A percentile compares a stretch with the other conserved stretches of the same genome.
Evolutionary conservation across 2,888 invertebrate genomes (phyloP).

Genomic region (Sepioteuthis lessoniana): DNA sequence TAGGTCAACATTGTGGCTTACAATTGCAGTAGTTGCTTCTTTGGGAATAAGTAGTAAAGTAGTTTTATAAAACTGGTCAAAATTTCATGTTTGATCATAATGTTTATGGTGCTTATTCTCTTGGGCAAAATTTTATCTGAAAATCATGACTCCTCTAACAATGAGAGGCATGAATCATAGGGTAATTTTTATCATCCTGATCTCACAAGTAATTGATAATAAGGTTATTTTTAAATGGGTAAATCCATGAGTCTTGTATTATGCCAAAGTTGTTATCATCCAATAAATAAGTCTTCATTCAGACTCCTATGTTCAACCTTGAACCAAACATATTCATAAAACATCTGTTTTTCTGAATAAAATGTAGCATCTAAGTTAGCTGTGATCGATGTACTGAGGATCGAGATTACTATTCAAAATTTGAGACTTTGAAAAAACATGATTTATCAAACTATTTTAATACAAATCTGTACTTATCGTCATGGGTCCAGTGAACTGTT

Average conservation of each 20-base stretch:
- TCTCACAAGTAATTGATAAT: neutral
- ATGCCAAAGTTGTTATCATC: neutral
- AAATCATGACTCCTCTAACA: neutral
- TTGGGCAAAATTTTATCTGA: neutral
- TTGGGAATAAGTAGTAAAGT: no score
- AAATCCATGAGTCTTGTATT: neutral
- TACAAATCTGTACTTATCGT: no score
- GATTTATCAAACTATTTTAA: no score
- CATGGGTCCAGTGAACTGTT: no score
- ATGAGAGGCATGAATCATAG: neutral
- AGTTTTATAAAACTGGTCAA: no score
- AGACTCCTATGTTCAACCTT: neutral
- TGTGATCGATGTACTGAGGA: no score
- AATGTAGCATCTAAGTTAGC: neutral
- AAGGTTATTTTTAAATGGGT: neutral
- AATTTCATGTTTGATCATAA: neutral
- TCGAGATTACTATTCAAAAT: no score
- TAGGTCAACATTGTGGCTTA: no score
- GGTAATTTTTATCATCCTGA: neutral
- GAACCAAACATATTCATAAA: neutral
- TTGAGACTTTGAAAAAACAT: no score
- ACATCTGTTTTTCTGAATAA: neutral
- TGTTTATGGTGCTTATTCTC: neutral
- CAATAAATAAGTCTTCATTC: neutral
- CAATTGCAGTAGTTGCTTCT: no score